Conservation (phyloP, 64 coral and sea anemone species). For the Dendronephthya gigantea region DNA sequence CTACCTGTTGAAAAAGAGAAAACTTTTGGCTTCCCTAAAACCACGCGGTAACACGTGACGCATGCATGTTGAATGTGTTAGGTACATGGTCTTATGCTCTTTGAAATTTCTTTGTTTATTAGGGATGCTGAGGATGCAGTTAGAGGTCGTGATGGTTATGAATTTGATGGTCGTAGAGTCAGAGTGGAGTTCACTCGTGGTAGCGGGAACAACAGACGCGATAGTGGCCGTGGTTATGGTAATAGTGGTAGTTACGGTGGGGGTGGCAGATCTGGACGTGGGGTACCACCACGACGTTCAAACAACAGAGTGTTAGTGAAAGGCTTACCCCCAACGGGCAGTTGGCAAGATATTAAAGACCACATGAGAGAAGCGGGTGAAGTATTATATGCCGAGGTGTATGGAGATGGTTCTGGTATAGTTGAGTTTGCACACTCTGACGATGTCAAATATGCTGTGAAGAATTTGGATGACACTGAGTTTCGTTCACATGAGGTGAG, state of each 20-base stretch:
- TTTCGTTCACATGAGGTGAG: constrained; percentile 92
- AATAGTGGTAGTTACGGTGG: constrained; percentile 41
- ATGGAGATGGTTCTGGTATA: constrained; percentile 91
- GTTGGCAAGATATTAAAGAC: constrained; percentile 98
- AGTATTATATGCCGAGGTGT: constrained; percentile 88
- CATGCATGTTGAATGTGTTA: neutral
- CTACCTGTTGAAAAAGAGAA: neutral
- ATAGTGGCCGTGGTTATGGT: constrained; percentile 44
- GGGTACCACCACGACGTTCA: constrained; percentile 25
- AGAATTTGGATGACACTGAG: constrained; percentile 87
- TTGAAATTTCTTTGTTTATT: neutral
- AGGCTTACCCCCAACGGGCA: constrained; percentile 93
- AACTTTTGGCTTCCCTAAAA: neutral
- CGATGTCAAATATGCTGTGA: constrained; percentile 88
- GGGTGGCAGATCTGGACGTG: constrained; percentile 37
- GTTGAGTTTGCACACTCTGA: constrained; percentile 78
- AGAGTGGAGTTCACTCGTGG: constrained; percentile 82
- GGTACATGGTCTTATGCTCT: neutral
- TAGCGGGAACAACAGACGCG: constrained; percentile 27
- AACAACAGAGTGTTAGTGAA: constrained; percentile 52
- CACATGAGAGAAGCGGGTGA: constrained; percentile 98
- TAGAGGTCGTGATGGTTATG: constrained; percentile 87
- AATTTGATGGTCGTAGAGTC: constrained; percentile 92
- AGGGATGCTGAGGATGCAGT: constrained; percentile 99
- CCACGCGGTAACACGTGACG: neutral